These are phyloP conservation scores for Scolanthus callimorphus DNA, from an alignment of 92 coral and sea anemone genomes.

Conservation along the genomic window DNA sequence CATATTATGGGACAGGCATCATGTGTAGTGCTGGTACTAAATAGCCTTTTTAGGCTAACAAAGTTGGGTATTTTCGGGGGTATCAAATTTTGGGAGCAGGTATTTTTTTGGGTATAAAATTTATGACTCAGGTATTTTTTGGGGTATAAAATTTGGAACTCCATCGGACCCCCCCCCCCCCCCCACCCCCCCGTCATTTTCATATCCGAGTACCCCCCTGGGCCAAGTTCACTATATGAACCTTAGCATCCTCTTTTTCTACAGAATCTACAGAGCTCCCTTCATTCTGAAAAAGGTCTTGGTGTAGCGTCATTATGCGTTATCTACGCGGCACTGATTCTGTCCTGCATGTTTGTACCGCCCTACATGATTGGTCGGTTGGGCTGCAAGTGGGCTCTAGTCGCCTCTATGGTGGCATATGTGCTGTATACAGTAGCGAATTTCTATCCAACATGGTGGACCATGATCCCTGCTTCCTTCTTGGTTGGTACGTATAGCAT, in stretches of 20 bases:
- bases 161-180: too few relatives aligned
- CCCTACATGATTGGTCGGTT: conserved; percentile 91
- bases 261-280: conserved; percentile 91
- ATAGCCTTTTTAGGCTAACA: too few relatives aligned
- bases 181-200: too few relatives aligned
- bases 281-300: conserved; percentile 73
- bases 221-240: too few relatives aligned
- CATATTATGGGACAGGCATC: too few relatives aligned
- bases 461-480: conserved; percentile 80
- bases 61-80: too few relatives aligned
- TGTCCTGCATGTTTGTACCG: conserved; percentile 96
- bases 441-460: conserved; percentile 78
- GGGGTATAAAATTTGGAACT: too few relatives aligned
- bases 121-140: too few relatives aligned
- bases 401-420: conserved; percentile 78
- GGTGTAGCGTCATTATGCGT: conserved; percentile 80
- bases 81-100: too few relatives aligned
- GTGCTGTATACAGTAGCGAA: conserved; percentile 86
- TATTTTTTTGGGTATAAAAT: too few relatives aligned
- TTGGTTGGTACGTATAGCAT: conserved; percentile 91
- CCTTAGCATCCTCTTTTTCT: conserved; percentile 59
- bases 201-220: too few relatives aligned
- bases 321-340: conserved; percentile 74
- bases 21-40: too few relatives aligned
- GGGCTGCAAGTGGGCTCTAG: conserved; percentile 94